Percentiles rank a stretch among this genome's conserved stretches.
These are phyloP conservation scores for Palythoa grandis DNA, from an alignment of 92 coral and sea anemone species.

Conservation along the genomic window DNA sequence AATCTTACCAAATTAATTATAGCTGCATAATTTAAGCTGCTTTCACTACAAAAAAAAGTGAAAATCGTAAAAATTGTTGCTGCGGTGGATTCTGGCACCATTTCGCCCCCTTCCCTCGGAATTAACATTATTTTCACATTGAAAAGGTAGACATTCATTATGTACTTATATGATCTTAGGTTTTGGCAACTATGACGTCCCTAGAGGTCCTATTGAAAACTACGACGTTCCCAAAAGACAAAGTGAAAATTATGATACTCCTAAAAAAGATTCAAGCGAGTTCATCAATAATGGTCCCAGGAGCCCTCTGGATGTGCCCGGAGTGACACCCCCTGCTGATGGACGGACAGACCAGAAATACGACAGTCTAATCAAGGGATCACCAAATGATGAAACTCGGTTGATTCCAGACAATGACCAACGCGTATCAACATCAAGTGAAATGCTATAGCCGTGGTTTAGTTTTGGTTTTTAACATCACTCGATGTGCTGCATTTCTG, in stretches of 20 bases:
- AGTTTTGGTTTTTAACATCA: too few relatives aligned
- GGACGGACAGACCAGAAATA: background rate
- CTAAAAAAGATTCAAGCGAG: constrained; percentile 16
- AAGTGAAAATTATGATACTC: constrained; percentile 43
- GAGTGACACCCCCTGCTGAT: background rate
- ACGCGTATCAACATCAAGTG: background rate
- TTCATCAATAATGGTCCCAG: constrained; percentile 9
- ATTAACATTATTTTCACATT: background rate
- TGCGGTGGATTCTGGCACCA: too few relatives aligned
- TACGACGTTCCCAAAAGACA: constrained; percentile 67
- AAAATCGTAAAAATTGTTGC: too few relatives aligned
- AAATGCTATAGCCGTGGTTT: background rate
- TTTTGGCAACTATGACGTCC: constrained; percentile 77
- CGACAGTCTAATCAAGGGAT: background rate
- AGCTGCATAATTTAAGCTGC: too few relatives aligned
- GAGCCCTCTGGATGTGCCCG: constrained; percentile 40
- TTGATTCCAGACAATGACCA: constrained; percentile 20
- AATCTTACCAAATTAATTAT: too few relatives aligned
- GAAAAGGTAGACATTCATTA: background rate
- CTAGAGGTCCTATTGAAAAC: constrained; percentile 47
- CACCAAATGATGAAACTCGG: background rate
- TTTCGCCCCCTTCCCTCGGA: too few relatives aligned
- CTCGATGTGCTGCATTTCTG: too few relatives aligned
- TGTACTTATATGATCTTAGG: constrained; percentile 21
- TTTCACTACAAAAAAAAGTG: too few relatives aligned